Conservation (phyloP, 2,888 invertebrate genomes). For the Hydroisotoma schaefferi region DNA sequence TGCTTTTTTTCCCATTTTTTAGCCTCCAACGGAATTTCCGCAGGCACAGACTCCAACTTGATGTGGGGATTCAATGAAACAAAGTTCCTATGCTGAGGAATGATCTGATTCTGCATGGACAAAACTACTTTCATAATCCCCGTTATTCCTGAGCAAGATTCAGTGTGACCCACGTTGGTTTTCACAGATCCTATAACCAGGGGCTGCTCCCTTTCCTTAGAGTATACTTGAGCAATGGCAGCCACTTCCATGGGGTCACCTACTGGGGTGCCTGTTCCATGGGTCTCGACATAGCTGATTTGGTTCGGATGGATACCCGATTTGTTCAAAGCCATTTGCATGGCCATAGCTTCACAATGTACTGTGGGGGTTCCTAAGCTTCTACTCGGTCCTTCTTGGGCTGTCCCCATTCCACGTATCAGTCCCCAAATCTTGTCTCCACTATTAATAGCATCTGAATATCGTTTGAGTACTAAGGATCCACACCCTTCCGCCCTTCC, state of each 20-base stretch:
- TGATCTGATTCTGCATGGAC: slow-evolving; percentile 17
- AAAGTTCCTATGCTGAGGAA: slow-evolving; percentile 24
- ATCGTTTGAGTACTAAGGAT: slow-evolving; percentile 10
- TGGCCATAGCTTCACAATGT: slow-evolving; percentile 9
- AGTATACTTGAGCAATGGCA: slow-evolving; percentile 22
- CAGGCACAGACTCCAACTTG: slow-evolving; percentile 27
- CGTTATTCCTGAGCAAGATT: slow-evolving; percentile 23
- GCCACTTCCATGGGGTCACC: slow-evolving; percentile 27
- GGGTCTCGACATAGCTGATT: slow-evolving; percentile 19
- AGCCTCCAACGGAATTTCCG: slow-evolving; percentile 21
- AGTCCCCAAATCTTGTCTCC: slow-evolving; percentile 19
- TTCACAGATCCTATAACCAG: slow-evolving; percentile 25
- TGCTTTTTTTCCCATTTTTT: slow-evolving; percentile 14
- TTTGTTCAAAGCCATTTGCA: slow-evolving; percentile 13
- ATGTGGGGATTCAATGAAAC: slow-evolving; percentile 16
- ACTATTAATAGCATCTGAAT: slow-evolving; percentile 13
- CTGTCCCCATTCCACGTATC: slow-evolving; percentile 23
- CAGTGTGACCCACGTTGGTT: slow-evolving; percentile 31
- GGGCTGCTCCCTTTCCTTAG: slow-evolving; percentile 3
- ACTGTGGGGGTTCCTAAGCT: slow-evolving; percentile 25
- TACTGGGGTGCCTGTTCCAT: slow-evolving; percentile 23
- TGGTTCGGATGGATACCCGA: slow-evolving; percentile 7
- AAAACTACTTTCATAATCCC: slow-evolving; percentile 25
- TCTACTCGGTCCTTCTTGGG: slow-evolving; percentile 12
- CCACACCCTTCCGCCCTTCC: slow-evolving; percentile 51